phyloP scores from a whole-genome alignment of 1,140 invertebrate genomes.

The Orchestia grillus region DNA sequence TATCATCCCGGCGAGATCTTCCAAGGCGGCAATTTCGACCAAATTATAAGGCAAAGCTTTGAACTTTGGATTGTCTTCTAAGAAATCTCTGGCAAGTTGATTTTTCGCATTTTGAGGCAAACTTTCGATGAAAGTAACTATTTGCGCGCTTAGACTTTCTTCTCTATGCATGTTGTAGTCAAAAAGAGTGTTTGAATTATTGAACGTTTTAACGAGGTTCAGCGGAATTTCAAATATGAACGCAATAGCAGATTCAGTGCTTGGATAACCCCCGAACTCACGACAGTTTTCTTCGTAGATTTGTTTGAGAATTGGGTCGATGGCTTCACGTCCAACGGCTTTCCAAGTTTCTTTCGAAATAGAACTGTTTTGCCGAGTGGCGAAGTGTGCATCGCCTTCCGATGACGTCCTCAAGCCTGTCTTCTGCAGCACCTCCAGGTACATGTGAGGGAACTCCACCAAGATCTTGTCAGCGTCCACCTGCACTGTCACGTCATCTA shows the following conservation, averaged over 20 bases:
- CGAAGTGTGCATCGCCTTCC: background rate
- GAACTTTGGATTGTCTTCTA: background rate
- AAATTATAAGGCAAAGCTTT: background rate
- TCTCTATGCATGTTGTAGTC: constrained; percentile 1
- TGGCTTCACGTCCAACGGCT: background rate
- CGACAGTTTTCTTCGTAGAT: background rate
- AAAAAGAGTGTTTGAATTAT: constrained; percentile 1
- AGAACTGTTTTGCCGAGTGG: background rate
- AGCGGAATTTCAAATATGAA: constrained; percentile 22
- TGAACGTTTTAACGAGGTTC: background rate
- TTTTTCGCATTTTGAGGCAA: background rate
- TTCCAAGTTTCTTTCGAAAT: background rate
- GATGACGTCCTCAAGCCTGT: background rate
- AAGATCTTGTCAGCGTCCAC: background rate
- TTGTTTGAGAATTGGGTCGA: background rate
- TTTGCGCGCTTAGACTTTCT: background rate
- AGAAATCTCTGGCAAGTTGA: background rate
- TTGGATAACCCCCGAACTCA: background rate
- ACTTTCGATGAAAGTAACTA: background rate
- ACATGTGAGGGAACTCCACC: constrained; percentile 23
- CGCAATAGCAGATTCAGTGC: background rate
- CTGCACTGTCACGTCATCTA: background rate
- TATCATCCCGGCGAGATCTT: constrained; percentile 18
- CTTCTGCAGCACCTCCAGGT: background rate
- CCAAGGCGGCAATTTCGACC: background rate